These are phyloP conservation scores for Eustalomyia histrio DNA, from an alignment of 2,888 invertebrate genomes.

Conservation along the genomic window DNA sequence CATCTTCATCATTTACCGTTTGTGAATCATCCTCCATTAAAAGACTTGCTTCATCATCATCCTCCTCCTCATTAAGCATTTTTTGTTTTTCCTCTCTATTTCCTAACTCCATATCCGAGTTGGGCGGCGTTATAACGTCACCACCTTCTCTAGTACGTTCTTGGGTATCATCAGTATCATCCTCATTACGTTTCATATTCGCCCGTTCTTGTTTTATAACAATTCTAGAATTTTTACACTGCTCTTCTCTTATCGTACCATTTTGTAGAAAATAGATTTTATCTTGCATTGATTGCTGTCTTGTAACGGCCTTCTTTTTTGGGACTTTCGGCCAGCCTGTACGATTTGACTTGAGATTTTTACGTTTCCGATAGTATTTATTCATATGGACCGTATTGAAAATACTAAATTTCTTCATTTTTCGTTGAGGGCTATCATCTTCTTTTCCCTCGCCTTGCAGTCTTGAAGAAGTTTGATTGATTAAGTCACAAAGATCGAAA, in stretches of 20 bases:
- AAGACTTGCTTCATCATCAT: slow-evolving; percentile 29
- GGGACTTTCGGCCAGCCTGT: slow-evolving; percentile 89
- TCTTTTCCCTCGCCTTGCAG: slow-evolving; percentile 67
- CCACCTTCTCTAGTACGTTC: slow-evolving; percentile 53
- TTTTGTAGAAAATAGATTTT: slow-evolving; percentile 70
- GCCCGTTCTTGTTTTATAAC: slow-evolving; percentile 65
- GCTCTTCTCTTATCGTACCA: slow-evolving; percentile 49
- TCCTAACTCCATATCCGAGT: slow-evolving; percentile 67
- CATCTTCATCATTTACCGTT: slow-evolving; percentile 64
- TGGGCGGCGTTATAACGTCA: slow-evolving; percentile 70
- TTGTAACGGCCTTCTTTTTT: slow-evolving; percentile 68
- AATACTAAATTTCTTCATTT: slow-evolving; percentile 67
- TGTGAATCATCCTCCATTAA: slow-evolving; percentile 53
- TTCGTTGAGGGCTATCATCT: slow-evolving; percentile 39
- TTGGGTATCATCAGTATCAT: slow-evolving; percentile 51
- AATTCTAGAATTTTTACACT: slow-evolving; percentile 20
- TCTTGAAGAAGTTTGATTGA: slow-evolving; percentile 65
- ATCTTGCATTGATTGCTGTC: slow-evolving; percentile 69
- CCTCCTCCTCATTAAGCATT: slow-evolving; percentile 21
- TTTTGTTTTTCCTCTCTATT: not conserved
- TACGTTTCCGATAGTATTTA: slow-evolving; percentile 75
- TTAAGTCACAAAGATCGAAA: slow-evolving; percentile 75
- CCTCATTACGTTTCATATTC: slow-evolving; percentile 58
- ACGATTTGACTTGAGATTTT: slow-evolving; percentile 83
- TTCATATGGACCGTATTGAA: slow-evolving; percentile 70